A percentile compares a stretch with the other conserved stretches of the same genome.
phyloP scores from a whole-genome alignment of 2,888 invertebrate species.

The Stomorhina lunata region DNA sequence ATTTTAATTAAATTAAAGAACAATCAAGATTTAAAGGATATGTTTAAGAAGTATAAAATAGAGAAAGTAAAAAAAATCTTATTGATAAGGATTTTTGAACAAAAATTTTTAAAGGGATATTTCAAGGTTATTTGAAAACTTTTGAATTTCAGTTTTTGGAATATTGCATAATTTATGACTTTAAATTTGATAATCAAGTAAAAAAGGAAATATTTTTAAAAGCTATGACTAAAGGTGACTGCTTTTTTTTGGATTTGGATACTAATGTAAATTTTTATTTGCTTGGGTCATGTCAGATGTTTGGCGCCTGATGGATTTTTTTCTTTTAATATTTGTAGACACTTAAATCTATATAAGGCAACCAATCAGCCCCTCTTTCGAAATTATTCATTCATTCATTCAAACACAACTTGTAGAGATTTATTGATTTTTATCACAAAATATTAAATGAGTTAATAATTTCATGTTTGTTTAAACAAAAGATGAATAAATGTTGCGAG shows the following conservation, averaged over 20 bases:
- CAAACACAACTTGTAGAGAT: slow-evolving; percentile 40
- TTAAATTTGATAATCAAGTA: no score
- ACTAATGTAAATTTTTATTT: not conserved
- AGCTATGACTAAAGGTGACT: no score
- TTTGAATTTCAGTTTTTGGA: not conserved
- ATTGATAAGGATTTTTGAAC: not conserved
- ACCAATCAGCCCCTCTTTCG: not conserved
- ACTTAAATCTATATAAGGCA: not conserved
- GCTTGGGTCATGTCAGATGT: slow-evolving; percentile 22
- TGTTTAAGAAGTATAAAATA: not conserved
- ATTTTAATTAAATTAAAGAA: not conserved
- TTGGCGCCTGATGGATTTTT: slow-evolving; percentile 51
- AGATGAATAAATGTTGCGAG: no score
- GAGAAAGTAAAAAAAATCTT: not conserved
- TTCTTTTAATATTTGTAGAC: not conserved
- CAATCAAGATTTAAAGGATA: not conserved
- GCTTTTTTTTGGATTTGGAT: no score
- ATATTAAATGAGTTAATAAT: not conserved
- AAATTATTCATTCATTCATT: not conserved
- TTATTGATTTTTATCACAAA: slow-evolving; percentile 65
- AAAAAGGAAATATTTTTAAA: no score
- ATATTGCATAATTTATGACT: not conserved
- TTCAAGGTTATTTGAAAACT: not conserved
- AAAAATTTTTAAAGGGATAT: not conserved
- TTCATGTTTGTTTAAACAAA: not conserved